Base-by-base conservation (phyloP, 2,113 vertebrate genomes). In the Penelope pileata region DNA sequence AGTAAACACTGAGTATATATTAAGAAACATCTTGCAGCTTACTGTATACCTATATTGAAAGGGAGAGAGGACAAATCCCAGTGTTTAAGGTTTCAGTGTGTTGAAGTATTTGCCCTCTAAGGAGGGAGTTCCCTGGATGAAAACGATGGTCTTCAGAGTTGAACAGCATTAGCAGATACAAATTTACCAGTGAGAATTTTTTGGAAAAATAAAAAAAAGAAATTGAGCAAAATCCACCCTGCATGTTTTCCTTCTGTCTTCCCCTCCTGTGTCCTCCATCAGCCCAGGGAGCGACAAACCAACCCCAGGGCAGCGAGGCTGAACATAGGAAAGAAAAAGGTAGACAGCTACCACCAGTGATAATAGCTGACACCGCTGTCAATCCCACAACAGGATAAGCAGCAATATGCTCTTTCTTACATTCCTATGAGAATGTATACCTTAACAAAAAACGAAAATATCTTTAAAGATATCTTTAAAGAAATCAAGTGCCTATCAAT, bases 401-500 rank as follows among this genome's bases (percentile, higher is more conserved):
- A 54, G 19, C 18, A 64, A 45, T 2, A 21, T 4, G 3, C 32
- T 43, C 56, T 73, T 56, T 23, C 40, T 75, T 17, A 43, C 8
- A 16, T 32, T 50, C 16, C 0, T 10, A 29, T 12, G 12, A 18
- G 23, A 54, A 4, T 54, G 12, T 36, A 56, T 78, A 59, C 10
- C 19, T 22, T 3, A 51, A 45, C 5, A 23, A 24, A 10, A n/a
- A 40, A 24, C 6, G 16, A 60, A 50, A 42, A 12, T 8, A 11
- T 12, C 6, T 60, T 15, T 3, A 1, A 60, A 74, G 5, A 12
- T 8, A 11, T 12, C 6, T 60, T 15, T 3, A 1, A 60, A 74
- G 5, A 74, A 78, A 14, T 38, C 16, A 64, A 74, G 16, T 56
- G 47, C 4, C 12, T n/a, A 47, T 21, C 34, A 19, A 5, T 42